These are phyloP conservation scores for Leptodactylus fuscus DNA, from an alignment of 2,113 vertebrate genomes.

Conservation along the genomic window DNA sequence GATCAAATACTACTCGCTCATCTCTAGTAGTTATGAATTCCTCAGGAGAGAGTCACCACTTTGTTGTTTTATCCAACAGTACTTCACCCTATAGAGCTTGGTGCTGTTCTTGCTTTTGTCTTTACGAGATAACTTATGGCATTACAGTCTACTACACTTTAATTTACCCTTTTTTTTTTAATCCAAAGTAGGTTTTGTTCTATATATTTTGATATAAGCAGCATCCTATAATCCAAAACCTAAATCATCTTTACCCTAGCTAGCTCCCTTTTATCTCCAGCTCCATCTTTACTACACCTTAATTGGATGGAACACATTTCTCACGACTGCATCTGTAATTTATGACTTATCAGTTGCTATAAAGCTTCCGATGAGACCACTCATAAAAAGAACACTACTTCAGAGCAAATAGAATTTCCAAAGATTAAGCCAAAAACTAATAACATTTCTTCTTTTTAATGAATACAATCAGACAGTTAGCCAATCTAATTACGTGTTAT, in stretches of 20 bases:
- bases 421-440: slow-evolving; percentile 16
- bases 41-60: too few relatives aligned
- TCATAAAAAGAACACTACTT: slow-evolving; percentile 15
- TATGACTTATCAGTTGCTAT: not conserved
- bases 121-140: too few relatives aligned
- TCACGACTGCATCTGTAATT: not conserved
- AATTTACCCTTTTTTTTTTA: not conserved
- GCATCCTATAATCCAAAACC: not conserved
- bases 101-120: too few relatives aligned
- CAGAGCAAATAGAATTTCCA: slow-evolving; percentile 19
- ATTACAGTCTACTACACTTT: too few relatives aligned
- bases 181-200: not conserved
- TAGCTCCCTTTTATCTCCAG: not conserved
- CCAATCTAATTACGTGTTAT: slow-evolving; percentile 50
- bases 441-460: slow-evolving; percentile 12
- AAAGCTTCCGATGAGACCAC: not conserved
- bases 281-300: too few relatives aligned
- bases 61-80: too few relatives aligned
- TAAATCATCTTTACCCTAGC: not conserved
- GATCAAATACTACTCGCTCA: too few relatives aligned
- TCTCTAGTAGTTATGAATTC: too few relatives aligned
- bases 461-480: slow-evolving; percentile 46
- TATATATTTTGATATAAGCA: not conserved
- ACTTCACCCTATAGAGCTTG: too few relatives aligned
- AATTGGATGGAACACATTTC: not conserved